These are phyloP conservation scores for Mastomys coucha DNA, from an alignment of 2,113 vertebrate genomes.

Conservation along the genomic window DNA sequence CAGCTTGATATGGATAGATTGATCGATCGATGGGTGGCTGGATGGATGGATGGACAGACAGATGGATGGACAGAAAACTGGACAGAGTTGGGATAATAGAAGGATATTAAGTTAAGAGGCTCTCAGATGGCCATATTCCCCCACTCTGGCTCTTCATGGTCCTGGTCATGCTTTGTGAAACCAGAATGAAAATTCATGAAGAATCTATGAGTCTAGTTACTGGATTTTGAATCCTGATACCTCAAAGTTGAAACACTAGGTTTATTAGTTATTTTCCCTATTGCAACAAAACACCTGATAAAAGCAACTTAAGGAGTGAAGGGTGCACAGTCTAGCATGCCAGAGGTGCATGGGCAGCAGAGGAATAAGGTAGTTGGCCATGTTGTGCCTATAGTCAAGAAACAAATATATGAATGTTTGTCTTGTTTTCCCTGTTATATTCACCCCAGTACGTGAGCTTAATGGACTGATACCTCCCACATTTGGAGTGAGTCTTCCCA, in stretches of 20 bases:
- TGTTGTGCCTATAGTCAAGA: background rate
- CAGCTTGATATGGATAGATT: background rate
- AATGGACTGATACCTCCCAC: background rate
- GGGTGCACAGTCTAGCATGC: background rate
- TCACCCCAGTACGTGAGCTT: background rate
- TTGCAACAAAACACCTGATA: background rate
- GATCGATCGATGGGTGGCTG: background rate
- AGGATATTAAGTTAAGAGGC: background rate
- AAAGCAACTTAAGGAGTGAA: background rate
- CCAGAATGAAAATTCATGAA: conserved; percentile 19
- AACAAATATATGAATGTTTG: background rate
- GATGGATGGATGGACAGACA: background rate
- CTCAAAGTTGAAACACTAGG: background rate
- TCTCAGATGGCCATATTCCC: background rate
- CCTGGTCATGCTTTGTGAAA: background rate
- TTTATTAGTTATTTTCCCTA: background rate
- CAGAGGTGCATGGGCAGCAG: background rate
- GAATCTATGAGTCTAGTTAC: background rate
- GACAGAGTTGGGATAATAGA: background rate
- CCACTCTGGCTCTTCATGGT: background rate
- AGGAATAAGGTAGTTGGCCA: background rate
- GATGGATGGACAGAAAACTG: background rate
- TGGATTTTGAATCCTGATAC: background rate
- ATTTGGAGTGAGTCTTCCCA: background rate
- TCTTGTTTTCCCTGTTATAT: background rate